phyloP scores from a whole-genome alignment of 2,888 invertebrate species.

The Bembecia ichneumoniformis region DNA sequence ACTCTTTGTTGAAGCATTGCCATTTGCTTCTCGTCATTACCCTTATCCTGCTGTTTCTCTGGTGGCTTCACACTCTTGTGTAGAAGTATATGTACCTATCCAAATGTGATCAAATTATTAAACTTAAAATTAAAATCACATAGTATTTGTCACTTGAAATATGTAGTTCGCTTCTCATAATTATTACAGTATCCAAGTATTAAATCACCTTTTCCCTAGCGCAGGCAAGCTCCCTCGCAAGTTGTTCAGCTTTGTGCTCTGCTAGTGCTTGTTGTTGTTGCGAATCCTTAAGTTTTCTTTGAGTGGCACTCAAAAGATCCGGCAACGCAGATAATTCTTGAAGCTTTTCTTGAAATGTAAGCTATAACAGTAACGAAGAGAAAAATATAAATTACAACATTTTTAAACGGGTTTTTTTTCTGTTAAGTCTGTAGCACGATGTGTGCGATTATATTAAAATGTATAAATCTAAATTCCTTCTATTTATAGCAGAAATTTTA shows the following conservation, averaged over 20 bases:
- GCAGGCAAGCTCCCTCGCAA: slow-evolving; percentile 75
- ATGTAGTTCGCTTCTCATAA: background rate
- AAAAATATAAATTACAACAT: background rate
- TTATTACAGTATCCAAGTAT: too few relatives aligned
- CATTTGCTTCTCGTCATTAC: slow-evolving; percentile 61
- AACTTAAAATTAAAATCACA: too few relatives aligned
- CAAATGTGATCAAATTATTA: too few relatives aligned
- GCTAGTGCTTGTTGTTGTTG: slow-evolving; percentile 77
- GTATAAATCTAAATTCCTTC: too few relatives aligned
- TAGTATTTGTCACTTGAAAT: too few relatives aligned
- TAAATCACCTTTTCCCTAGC: slow-evolving; percentile 71
- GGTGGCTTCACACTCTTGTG: slow-evolving; percentile 42
- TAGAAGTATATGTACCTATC: slow-evolving; percentile 47
- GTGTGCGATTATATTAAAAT: too few relatives aligned
- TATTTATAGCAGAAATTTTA: too few relatives aligned
- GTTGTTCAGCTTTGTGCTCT: slow-evolving; percentile 77
- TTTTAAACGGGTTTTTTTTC: too few relatives aligned
- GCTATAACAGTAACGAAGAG: slow-evolving; percentile 17
- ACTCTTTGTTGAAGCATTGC: slow-evolving; percentile 55
- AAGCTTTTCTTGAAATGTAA: slow-evolving; percentile 80
- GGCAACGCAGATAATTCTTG: slow-evolving; percentile 79
- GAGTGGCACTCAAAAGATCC: slow-evolving; percentile 78
- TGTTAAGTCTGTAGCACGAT: too few relatives aligned
- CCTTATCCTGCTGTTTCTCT: slow-evolving; percentile 38
- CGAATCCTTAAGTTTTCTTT: slow-evolving; percentile 76